Conservation (phyloP, 1,140 invertebrate species). For the Neomicropteryx cornuta region DNA sequence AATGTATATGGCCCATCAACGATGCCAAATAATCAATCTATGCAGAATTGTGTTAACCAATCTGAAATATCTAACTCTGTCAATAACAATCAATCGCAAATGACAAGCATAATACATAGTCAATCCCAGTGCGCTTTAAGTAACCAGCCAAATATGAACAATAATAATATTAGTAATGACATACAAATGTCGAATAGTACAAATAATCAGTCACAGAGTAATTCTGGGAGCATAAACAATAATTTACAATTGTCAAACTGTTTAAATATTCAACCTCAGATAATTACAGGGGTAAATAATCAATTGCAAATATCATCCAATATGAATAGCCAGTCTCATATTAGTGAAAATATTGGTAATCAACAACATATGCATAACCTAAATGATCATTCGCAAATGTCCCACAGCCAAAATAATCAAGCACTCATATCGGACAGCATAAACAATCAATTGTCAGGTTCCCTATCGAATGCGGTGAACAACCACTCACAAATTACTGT, state of each 20-base stretch:
- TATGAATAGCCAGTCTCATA: no score
- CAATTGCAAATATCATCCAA: no score
- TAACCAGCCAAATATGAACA: slow-evolving; percentile 6
- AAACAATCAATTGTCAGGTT: no score
- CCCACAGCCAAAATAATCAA: no score
- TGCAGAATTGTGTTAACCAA: neutral
- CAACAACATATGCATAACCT: slow-evolving; percentile 30
- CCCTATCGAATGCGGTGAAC: no score
- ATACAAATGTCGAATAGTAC: slow-evolving; percentile 9
- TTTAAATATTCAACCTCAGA: no score
- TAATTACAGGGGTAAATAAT: no score
- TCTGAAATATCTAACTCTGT: slow-evolving; percentile 6
- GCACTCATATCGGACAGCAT: no score
- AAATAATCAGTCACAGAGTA: slow-evolving; percentile 4
- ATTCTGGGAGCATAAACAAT: neutral
- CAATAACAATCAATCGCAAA: slow-evolving; percentile 30
- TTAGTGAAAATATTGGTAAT: no score
- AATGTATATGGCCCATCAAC: slow-evolving; percentile 4
- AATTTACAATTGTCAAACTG: no score
- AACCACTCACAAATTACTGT: no score
- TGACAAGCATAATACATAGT: slow-evolving; percentile 27
- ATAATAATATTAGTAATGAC: slow-evolving; percentile 9
- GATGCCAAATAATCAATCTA: slow-evolving; percentile 4
- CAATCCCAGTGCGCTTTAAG: slow-evolving; percentile 34
- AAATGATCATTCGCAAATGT: slow-evolving; percentile 35